These are phyloP conservation scores for Platypus cylindrus DNA, from an alignment of 2,888 invertebrate species.

Conservation along the genomic window DNA sequence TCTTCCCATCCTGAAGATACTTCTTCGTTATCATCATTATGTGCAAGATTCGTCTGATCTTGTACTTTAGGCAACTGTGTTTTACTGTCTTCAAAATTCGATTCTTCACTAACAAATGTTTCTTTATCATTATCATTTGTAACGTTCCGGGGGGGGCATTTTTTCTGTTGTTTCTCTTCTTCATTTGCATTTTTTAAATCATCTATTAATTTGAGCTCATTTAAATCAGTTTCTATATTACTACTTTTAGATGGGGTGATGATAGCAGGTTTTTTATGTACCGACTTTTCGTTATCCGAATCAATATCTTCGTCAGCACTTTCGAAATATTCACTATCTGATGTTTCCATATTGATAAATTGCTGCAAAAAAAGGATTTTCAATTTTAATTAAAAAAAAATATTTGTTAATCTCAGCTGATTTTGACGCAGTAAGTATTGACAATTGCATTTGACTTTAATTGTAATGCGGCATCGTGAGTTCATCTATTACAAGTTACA, in stretches of 20 bases:
- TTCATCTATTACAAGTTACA: too few species aligned
- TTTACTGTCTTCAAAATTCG: constrained; percentile 16
- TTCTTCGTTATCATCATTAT: constrained; percentile 13
- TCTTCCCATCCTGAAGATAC: constrained; percentile 20
- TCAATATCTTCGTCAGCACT: constrained; percentile 63
- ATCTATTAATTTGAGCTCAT: constrained; percentile 6
- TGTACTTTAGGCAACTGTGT: constrained; percentile 10
- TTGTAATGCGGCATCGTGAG: too few species aligned
- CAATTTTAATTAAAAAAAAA: constrained; percentile 4
- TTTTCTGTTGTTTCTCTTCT: constrained; percentile 22
- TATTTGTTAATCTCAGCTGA: too few species aligned
- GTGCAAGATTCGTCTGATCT: too few species aligned
- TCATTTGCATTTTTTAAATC: constrained; percentile 29
- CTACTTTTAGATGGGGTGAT: neutral
- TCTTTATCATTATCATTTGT: constrained; percentile 3
- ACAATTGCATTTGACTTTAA: too few species aligned
- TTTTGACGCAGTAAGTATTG: too few species aligned
- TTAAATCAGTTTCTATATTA: constrained; percentile 9
- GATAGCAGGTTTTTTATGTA: constrained; percentile 5
- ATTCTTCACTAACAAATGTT: too few species aligned
- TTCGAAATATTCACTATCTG: constrained; percentile 65
- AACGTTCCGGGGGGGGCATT: neutral
- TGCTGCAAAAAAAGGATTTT: neutral
- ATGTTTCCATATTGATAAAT: constrained; percentile 46
- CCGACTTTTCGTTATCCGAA: constrained; percentile 26